These are phyloP conservation scores for Eilema griseolum DNA, from an alignment of 2,888 invertebrate genomes.

Conservation along the genomic window DNA sequence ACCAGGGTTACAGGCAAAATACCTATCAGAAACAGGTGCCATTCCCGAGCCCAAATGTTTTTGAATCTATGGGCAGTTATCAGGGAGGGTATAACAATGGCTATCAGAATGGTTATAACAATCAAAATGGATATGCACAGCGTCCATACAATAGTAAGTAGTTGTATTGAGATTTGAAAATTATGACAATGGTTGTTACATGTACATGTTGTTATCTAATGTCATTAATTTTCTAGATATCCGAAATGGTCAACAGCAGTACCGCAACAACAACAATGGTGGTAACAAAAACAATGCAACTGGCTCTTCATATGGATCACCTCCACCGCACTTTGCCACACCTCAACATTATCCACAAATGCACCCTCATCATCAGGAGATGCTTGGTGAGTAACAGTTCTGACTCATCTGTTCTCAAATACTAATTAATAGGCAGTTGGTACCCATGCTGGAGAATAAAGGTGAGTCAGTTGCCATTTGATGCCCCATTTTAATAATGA, in stretches of 20 bases:
- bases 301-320: conserved; percentile 81
- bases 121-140: conserved; percentile 81
- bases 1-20: conserved; percentile 79
- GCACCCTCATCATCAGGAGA: conserved; percentile 85
- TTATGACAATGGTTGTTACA: neutral
- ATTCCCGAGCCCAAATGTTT: conserved; percentile 87
- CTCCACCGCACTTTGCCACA: conserved; percentile 83
- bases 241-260: conserved; percentile 79
- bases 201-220: neutral
- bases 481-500: neutral
- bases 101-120: conserved; percentile 84
- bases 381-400: conserved; percentile 69
- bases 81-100: conserved; percentile 85
- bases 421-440: neutral
- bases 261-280: conserved; percentile 73
- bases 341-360: conserved; percentile 81
- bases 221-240: conserved; percentile 55
- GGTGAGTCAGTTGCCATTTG: neutral
- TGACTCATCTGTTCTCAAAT: neutral
- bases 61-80: conserved; percentile 86
- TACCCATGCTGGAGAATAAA: neutral
- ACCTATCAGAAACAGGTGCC: conserved; percentile 85
- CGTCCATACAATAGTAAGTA: conserved; percentile 80
- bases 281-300: conserved; percentile 78
- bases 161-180: conserved; percentile 5